Evolutionary conservation across 2,797 vertebrate genomes (phyloP).

Genomic region (Notoglanidium macrostoma): DNA sequence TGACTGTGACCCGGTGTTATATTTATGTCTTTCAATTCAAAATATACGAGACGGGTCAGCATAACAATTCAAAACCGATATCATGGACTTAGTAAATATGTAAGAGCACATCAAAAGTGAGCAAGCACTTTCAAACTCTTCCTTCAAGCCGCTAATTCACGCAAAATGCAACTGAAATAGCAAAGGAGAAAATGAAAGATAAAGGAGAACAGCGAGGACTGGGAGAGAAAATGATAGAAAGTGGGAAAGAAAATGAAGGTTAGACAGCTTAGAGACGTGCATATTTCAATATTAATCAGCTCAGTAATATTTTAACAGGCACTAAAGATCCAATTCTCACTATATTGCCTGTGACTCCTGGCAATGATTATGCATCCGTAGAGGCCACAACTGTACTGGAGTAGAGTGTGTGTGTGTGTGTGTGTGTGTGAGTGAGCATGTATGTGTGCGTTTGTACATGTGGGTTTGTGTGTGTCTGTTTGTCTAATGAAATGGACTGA

Average conservation of each 20-base stretch:
- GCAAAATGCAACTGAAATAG: conserved; percentile 1
- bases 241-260: conserved; percentile 57
- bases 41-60: conserved; percentile 68
- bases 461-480: conserved; percentile 43
- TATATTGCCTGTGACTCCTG: conserved; percentile 76
- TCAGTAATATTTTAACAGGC: conserved; percentile 86
- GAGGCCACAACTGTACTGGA: conserved; percentile 55
- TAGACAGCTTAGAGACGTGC: conserved; percentile 73
- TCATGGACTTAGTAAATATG: conserved; percentile 57
- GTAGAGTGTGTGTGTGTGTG: conserved; percentile 47
- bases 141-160: neutral
- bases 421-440: conserved; percentile 47
- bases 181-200: conserved; percentile 56
- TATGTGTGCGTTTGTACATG: conserved; percentile 5
- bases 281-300: conserved; percentile 84
- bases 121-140: conserved; percentile 40
- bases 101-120: conserved; percentile 46
- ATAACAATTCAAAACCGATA: conserved; percentile 65
- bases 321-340: conserved; percentile 82
- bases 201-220: conserved; percentile 52
- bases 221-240: conserved; percentile 49
- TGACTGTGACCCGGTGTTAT: conserved; percentile 54
- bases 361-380: conserved; percentile 72
- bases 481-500: conserved; percentile 58
- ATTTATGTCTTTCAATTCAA: conserved; percentile 63